phyloP scores from a whole-genome alignment of 2,888 invertebrate genomes.

The Caenorhabditis japonica region DNA sequence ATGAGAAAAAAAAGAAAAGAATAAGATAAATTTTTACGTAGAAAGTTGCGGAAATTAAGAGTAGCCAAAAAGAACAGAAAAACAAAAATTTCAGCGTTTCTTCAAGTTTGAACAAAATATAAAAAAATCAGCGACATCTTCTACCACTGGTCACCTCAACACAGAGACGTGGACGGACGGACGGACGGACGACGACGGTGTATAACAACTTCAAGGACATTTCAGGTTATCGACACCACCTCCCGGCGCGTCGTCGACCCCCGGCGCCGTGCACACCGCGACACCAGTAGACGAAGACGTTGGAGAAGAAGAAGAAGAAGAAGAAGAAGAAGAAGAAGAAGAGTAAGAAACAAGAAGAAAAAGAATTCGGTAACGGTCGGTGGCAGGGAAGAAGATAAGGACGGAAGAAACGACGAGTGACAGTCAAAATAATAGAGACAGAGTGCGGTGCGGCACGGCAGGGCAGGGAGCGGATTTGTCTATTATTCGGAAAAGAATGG shows the following conservation, averaged over 20 bases:
- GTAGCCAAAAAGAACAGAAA: too few species aligned
- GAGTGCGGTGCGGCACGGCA: not conserved
- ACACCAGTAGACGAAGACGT: too few species aligned
- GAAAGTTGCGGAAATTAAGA: too few species aligned
- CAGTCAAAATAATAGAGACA: constrained; percentile 16
- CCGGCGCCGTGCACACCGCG: constrained; percentile 24
- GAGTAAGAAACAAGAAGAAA: not conserved
- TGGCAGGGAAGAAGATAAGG: constrained; percentile 19
- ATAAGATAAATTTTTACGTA: too few species aligned
- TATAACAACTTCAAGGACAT: constrained; percentile 55
- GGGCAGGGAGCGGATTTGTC: constrained; percentile 8
- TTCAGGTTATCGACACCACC: constrained; percentile 51
- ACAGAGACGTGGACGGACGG: too few species aligned
- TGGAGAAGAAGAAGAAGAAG: constrained; percentile 8
- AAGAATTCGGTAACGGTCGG: constrained; percentile 42
- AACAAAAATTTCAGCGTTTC: too few species aligned
- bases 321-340: constrained; percentile 15
- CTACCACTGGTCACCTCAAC: constrained; percentile 28
- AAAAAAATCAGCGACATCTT: too few species aligned
- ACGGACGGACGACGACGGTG: constrained; percentile 41
- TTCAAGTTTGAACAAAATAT: too few species aligned
- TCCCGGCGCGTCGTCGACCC: constrained; percentile 39
- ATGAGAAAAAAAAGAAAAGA: not conserved
- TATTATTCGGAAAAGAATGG: constrained; percentile 20
- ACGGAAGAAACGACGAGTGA: constrained; percentile 11